phyloP scores from a whole-genome alignment of 2,888 invertebrate species.

The Apomyelois bistriatella region DNA sequence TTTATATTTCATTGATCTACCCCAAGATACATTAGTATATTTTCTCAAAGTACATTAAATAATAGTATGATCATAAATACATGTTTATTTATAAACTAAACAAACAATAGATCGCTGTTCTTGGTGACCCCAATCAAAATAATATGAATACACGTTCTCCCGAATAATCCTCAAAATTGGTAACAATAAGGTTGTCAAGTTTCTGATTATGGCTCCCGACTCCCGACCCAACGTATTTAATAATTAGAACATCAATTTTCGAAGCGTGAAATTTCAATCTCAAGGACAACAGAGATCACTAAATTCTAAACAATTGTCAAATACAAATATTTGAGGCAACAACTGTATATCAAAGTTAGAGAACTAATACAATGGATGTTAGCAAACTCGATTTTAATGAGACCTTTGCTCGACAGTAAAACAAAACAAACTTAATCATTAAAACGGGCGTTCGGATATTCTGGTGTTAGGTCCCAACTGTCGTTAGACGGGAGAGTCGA shows the following conservation, averaged over 20 bases:
- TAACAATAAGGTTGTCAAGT: no score
- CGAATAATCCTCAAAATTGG: no score
- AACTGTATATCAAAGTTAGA: neutral
- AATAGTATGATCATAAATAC: no score
- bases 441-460: neutral
- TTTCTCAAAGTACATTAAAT: no score
- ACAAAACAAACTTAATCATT: neutral
- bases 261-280: constrained; percentile 10
- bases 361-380: constrained; percentile 5
- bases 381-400: constrained; percentile 4
- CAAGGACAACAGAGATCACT: neutral
- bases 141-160: no score
- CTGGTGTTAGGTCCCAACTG: neutral
- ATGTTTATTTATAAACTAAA: no score
- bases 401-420: neutral
- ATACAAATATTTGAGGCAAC: constrained; percentile 6
- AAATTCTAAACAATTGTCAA: constrained; percentile 6
- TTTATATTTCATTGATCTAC: no score
- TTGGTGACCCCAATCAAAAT: no score
- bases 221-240: no score
- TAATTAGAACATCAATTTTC: constrained; percentile 15
- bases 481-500: neutral
- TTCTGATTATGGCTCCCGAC: no score
- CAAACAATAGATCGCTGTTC: no score
- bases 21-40: no score